Evolutionary conservation across 2,113 vertebrate species (phyloP).

Genomic region (Athene cunicularia): DNA sequence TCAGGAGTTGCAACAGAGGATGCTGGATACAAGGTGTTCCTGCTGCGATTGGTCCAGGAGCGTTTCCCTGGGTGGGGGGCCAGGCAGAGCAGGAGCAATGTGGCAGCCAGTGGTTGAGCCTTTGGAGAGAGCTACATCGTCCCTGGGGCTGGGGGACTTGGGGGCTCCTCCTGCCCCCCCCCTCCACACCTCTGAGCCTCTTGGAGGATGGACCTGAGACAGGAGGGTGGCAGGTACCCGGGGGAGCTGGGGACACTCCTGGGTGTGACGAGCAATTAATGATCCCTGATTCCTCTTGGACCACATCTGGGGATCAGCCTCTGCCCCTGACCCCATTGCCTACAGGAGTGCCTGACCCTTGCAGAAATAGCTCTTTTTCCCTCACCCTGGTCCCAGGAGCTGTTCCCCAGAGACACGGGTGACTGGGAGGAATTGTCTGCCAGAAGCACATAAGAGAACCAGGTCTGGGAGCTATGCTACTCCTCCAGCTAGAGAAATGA

Average conservation of each 20-base stretch:
- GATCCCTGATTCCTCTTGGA: background rate
- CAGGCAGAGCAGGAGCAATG: background rate
- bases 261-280: background rate
- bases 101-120: background rate
- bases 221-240: background rate
- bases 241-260: background rate
- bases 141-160: fast-evolving
- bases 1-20: background rate
- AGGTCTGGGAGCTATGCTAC: background rate
- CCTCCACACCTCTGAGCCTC: fast-evolving
- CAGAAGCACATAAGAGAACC: background rate
- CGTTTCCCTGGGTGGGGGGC: background rate
- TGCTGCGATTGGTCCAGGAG: fast-evolving
- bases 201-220: background rate
- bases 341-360: fast-evolving
- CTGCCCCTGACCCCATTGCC: background rate
- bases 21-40: background rate
- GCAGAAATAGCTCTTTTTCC: background rate
- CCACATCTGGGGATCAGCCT: background rate
- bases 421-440: background rate
- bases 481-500: background rate
- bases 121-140: background rate
- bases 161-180: background rate
- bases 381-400: background rate
- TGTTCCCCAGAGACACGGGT: background rate